These are phyloP conservation scores for Apodemia mormo DNA, from an alignment of 2,888 invertebrate species.

Conservation along the genomic window DNA sequence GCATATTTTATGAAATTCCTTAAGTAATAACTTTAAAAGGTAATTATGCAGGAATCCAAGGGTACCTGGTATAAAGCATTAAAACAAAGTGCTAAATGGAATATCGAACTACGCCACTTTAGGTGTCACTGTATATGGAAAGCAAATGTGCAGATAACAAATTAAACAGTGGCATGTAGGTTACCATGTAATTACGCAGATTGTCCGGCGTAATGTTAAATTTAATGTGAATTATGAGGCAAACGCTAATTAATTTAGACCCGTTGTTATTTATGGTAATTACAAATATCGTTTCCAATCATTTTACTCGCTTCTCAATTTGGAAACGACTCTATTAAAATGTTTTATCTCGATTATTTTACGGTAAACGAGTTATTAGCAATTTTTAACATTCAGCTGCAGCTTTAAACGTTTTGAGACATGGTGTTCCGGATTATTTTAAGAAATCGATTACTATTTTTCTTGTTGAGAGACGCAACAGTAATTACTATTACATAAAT, in stretches of 20 bases:
- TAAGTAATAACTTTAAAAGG: too few relatives aligned
- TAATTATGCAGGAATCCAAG: too few relatives aligned
- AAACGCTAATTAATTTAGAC: constrained; percentile 69
- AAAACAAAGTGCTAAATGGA: background rate
- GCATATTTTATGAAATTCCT: too few relatives aligned
- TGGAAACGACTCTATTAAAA: constrained; percentile 1
- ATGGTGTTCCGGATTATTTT: too few relatives aligned
- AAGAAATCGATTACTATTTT: too few relatives aligned
- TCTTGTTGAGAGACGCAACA: too few relatives aligned
- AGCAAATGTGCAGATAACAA: constrained; percentile 37
- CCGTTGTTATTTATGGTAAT: constrained; percentile 63
- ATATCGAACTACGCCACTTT: background rate
- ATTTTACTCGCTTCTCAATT: constrained; percentile 4
- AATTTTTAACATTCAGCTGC: too few relatives aligned
- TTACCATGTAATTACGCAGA: constrained; percentile 55
- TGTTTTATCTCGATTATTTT: background rate
- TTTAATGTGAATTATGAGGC: constrained; percentile 62
- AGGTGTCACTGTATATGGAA: constrained; percentile 7
- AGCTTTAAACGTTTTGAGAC: too few relatives aligned
- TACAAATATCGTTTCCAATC: constrained; percentile 32
- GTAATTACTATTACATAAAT: background rate
- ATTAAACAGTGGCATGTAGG: constrained; percentile 47
- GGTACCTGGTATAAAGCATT: too few relatives aligned
- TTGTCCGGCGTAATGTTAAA: constrained; percentile 57
- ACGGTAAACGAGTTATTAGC: background rate